Conservation (phyloP, 2,888 invertebrate genomes). For the Chrysolina americana region DNA sequence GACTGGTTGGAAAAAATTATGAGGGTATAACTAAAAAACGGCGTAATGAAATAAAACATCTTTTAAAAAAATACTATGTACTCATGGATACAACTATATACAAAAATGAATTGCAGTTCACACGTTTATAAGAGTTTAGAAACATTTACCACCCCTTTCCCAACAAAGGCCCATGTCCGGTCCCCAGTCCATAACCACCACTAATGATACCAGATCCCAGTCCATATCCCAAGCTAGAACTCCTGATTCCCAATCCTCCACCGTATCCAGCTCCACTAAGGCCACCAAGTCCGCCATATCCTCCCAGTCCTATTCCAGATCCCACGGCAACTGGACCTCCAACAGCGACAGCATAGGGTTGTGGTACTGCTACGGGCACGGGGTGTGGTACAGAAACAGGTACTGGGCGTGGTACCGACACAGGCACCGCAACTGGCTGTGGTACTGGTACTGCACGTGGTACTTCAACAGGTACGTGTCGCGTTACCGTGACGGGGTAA, state of each 20-base stretch:
- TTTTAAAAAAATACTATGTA: constrained; percentile 16
- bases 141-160: constrained; percentile 32
- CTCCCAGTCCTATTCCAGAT: constrained; percentile 43
- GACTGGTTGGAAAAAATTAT: too few relatives aligned
- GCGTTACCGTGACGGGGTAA: constrained; percentile 71
- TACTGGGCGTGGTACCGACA: constrained; percentile 58
- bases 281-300: constrained; percentile 44
- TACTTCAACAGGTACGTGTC: constrained; percentile 61
- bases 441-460: constrained; percentile 62
- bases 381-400: constrained; percentile 61
- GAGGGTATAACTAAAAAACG: too few relatives aligned
- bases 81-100: constrained; percentile 27
- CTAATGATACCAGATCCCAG: constrained; percentile 30
- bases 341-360: constrained; percentile 54
- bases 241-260: not conserved
- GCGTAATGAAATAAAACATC: too few relatives aligned
- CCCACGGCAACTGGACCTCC: constrained; percentile 48
- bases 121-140: not conserved
- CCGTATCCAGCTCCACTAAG: constrained; percentile 34
- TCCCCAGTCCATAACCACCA: constrained; percentile 30
- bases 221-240: constrained; percentile 36
- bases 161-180: constrained; percentile 30
- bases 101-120: constrained; percentile 24
- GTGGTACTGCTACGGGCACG: constrained; percentile 55
- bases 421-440: constrained; percentile 57